Evolutionary conservation across 2,888 invertebrate species (phyloP).

Genomic region (Mesorhabditis spiculigera): DNA sequence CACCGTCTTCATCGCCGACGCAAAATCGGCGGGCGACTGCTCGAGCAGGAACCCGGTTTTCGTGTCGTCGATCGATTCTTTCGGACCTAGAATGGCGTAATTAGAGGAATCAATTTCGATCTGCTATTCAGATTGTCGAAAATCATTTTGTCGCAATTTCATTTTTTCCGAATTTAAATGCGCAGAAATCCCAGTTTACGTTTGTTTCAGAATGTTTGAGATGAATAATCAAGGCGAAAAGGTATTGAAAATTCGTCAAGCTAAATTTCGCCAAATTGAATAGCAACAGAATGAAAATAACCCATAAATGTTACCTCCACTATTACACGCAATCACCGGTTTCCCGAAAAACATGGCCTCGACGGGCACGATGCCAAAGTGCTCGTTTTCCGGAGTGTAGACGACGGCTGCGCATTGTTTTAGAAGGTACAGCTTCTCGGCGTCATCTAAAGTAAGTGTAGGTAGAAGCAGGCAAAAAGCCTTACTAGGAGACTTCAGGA

Average conservation of each 20-base stretch:
- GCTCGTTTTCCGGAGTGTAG: slow-evolving; percentile 94
- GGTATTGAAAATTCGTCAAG: no score
- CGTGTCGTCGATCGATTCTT: slow-evolving; percentile 74
- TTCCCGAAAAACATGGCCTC: slow-evolving; percentile 93
- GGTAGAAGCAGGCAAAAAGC: slow-evolving; percentile 7
- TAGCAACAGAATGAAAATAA: background rate
- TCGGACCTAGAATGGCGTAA: slow-evolving; percentile 69
- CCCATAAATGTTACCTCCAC: slow-evolving; percentile 69
- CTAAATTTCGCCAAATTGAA: no score
- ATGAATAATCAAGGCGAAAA: no score
- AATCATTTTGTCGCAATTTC: no score
- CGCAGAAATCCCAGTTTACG: no score
- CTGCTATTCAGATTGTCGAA: no score
- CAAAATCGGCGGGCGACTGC: slow-evolving; percentile 35
- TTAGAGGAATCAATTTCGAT: no score
- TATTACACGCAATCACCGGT: slow-evolving; percentile 89
- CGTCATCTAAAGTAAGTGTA: slow-evolving; percentile 66
- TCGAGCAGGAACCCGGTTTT: slow-evolving; percentile 61
- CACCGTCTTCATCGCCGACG: slow-evolving; percentile 34
- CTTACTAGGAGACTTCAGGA: slow-evolving; percentile 44
- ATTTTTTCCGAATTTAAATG: no score
- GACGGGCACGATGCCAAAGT: slow-evolving; percentile 97
- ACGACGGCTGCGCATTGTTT: slow-evolving; percentile 75
- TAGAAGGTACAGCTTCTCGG: slow-evolving; percentile 78
- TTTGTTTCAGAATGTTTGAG: no score